Evolutionary conservation across 64 coral and sea anemone genomes (phyloP).

Genomic region (Stylophora pistillata): DNA sequence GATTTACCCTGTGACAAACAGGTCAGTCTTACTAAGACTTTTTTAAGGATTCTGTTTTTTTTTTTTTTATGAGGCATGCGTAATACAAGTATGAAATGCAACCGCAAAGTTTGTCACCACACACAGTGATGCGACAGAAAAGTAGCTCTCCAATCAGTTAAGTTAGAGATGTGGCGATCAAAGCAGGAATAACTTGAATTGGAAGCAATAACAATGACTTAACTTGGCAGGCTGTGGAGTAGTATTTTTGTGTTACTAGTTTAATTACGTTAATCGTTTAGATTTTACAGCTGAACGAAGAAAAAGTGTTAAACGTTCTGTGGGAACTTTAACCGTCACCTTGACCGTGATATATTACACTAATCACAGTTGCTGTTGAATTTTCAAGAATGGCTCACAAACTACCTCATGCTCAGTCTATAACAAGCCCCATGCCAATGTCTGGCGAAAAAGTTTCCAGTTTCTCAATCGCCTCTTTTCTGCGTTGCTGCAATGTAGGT

Average conservation of each 20-base stretch:
- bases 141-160: neutral
- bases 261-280: neutral
- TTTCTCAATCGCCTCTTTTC: neutral
- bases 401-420: neutral
- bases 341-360: neutral
- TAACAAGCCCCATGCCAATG: neutral
- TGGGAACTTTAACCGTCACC: neutral
- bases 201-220: neutral
- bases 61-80: slow-evolving; percentile 6
- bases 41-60: neutral
- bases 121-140: neutral
- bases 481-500: neutral
- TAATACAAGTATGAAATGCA: slow-evolving; percentile 25
- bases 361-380: neutral
- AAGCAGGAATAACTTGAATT: neutral
- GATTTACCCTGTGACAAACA: too few relatives aligned
- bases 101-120: slow-evolving; percentile 11
- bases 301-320: neutral
- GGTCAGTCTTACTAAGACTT: too few relatives aligned
- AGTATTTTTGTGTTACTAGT: neutral
- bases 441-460: neutral
- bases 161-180: slow-evolving; percentile 26
- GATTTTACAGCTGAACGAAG: neutral
- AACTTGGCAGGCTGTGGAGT: neutral
- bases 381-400: neutral